Percentiles rank a stretch among this genome's conserved stretches.
Conservation (phyloP, 2,888 invertebrate species). For the Selenia dentaria region DNA sequence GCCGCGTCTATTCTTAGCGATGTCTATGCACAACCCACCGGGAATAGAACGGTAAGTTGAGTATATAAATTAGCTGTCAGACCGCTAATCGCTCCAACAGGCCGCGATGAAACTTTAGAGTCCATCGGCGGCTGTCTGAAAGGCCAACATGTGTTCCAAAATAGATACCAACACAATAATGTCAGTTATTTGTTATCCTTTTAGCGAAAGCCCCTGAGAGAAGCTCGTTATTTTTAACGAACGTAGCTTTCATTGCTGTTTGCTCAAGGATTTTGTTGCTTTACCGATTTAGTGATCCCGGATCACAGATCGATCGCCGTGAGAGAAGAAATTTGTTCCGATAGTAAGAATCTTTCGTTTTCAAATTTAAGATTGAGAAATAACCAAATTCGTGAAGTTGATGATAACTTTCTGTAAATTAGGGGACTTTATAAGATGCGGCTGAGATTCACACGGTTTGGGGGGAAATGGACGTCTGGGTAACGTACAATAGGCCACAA, state of each 20-base stretch:
- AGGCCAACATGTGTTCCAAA: slow-evolving; percentile 67
- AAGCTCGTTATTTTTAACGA: slow-evolving; percentile 64
- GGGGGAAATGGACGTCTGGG: slow-evolving; percentile 64
- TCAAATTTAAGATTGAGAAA: slow-evolving; percentile 12
- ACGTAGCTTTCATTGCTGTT: slow-evolving; percentile 52
- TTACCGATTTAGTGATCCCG: slow-evolving; percentile 34
- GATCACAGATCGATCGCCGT: slow-evolving; percentile 4
- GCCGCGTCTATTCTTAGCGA: slow-evolving; percentile 51
- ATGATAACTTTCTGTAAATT: slow-evolving; percentile 55
- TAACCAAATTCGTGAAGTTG: slow-evolving; percentile 46
- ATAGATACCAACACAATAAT: slow-evolving; percentile 69
- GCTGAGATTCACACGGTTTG: slow-evolving; percentile 72
- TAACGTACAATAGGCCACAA: slow-evolving; percentile 73
- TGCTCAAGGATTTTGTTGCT: slow-evolving; percentile 48
- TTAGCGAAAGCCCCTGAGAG: slow-evolving; percentile 59
- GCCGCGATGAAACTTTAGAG: slow-evolving; percentile 82
- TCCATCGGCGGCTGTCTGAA: slow-evolving; percentile 77
- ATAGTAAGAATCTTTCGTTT: not conserved
- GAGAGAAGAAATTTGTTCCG: not conserved
- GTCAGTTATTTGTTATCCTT: slow-evolving; percentile 69
- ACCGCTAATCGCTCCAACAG: slow-evolving; percentile 81
- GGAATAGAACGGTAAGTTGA: slow-evolving; percentile 81
- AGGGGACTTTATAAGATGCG: slow-evolving; percentile 44
- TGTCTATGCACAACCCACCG: slow-evolving; percentile 57
- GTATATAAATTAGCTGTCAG: slow-evolving; percentile 84